These are phyloP conservation scores for Scarus forsteni DNA, from an alignment of 2,797 vertebrate genomes.

Conservation along the genomic window DNA sequence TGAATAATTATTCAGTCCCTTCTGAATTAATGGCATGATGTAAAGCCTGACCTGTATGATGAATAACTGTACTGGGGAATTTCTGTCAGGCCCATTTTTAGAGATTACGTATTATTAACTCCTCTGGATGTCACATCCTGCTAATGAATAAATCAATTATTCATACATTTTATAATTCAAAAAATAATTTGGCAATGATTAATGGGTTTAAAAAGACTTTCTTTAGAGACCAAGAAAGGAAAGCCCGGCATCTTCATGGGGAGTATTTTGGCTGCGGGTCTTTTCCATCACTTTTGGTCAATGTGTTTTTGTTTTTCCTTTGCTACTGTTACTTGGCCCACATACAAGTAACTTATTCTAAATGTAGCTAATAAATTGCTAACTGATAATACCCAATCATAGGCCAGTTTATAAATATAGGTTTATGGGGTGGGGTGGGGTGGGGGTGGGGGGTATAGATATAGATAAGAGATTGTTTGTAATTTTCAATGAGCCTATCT, in stretches of 20 bases:
- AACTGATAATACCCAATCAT: too few species aligned
- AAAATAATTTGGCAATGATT: conserved; percentile 65
- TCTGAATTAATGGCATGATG: conserved; percentile 44
- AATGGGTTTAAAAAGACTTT: conserved; percentile 46
- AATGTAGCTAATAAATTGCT: too few species aligned
- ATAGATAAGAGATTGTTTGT: too few species aligned
- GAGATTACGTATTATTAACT: conserved; percentile 78
- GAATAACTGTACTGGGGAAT: conserved; percentile 65
- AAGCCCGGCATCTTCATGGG: conserved; percentile 41
- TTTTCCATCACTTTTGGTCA: conserved; percentile 11
- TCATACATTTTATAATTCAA: conserved; percentile 73
- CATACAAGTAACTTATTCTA: too few species aligned
- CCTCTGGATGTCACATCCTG: conserved; percentile 67
- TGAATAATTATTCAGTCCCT: conserved; percentile 43
- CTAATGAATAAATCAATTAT: conserved; percentile 86
- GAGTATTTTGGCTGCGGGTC: conserved; percentile 21
- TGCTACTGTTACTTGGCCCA: too few species aligned
- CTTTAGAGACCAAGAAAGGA: conserved; percentile 23
- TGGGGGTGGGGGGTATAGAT: too few species aligned
- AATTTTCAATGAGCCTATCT: too few species aligned
- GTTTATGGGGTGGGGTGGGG: too few species aligned
- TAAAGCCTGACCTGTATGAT: conserved; percentile 61
- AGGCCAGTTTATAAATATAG: too few species aligned
- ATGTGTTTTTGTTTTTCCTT: neutral
- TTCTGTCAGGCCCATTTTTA: conserved; percentile 79